phyloP scores from a whole-genome alignment of 2,113 vertebrate species.

The Elachura formosa region DNA sequence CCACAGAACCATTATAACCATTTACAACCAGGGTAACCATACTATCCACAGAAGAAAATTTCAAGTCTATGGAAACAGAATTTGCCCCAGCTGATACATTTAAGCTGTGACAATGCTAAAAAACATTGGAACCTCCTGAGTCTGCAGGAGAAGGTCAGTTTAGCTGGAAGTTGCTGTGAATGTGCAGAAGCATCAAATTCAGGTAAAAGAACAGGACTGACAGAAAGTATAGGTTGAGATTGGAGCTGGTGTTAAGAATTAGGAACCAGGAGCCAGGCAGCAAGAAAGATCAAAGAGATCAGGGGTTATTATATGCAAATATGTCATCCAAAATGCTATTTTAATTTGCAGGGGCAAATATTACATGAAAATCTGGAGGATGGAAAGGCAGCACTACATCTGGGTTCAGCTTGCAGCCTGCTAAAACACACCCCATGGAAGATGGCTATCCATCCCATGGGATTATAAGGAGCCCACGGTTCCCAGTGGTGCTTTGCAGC shows the following conservation, averaged over 20 bases:
- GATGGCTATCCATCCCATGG: neutral
- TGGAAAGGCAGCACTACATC: neutral
- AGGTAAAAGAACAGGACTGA: neutral
- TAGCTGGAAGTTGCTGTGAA: neutral
- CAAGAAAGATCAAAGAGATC: neutral
- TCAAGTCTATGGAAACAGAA: neutral
- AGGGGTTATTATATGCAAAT: neutral
- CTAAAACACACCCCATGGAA: neutral
- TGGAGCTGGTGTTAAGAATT: neutral
- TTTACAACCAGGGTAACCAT: neutral
- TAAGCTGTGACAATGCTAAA: neutral
- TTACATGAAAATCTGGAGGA: neutral
- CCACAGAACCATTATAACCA: neutral
- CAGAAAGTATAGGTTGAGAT: neutral
- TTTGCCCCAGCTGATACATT: neutral
- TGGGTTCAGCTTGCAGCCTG: neutral
- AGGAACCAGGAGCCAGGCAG: neutral
- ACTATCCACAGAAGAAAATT: neutral
- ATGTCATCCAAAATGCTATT: neutral
- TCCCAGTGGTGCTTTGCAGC: neutral
- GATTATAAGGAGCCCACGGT: neutral
- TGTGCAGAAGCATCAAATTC: neutral
- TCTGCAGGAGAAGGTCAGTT: neutral
- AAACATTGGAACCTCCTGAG: neutral
- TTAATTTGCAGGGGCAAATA: slow-evolving; percentile 30